Evolutionary conservation across 2,113 vertebrate genomes (phyloP).

Genomic region (Eonycteris spelaea): DNA sequence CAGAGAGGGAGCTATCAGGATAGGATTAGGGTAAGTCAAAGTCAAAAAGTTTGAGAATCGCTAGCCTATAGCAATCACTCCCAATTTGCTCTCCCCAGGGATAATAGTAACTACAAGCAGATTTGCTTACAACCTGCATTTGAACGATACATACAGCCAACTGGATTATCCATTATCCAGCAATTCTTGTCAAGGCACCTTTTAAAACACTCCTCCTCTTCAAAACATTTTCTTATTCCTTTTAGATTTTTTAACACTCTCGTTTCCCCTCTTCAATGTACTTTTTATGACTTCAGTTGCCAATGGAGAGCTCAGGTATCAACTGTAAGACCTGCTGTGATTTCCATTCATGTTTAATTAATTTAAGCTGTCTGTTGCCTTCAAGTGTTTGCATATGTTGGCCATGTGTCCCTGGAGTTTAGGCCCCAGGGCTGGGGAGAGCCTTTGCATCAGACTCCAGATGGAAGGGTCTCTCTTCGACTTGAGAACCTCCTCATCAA

Average conservation of each 20-base stretch:
- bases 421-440: not conserved
- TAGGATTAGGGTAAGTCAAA: not conserved
- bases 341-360: constrained; percentile 27
- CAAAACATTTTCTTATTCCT: constrained; percentile 25
- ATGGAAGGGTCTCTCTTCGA: not conserved
- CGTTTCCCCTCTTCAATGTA: not conserved
- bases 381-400: not conserved
- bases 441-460: not conserved
- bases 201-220: constrained; percentile 11
- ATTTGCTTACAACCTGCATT: not conserved
- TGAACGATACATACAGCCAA: not conserved
- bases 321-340: not conserved
- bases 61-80: too few species aligned
- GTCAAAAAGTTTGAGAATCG: not conserved
- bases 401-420: not conserved
- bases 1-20: not conserved
- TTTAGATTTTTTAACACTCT: constrained; percentile 26
- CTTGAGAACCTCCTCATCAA: not conserved
- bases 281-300: constrained; percentile 3
- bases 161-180: not conserved
- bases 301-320: constrained; percentile 27
- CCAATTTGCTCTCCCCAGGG: not conserved
- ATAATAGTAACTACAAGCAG: not conserved
- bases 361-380: constrained; percentile 38
- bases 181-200: not conserved